Evolutionary conservation across 1,140 invertebrate species (phyloP), one percentile per base, ranked within the genome.

Genomic region (Lordiphosa clarofinis): DNA sequence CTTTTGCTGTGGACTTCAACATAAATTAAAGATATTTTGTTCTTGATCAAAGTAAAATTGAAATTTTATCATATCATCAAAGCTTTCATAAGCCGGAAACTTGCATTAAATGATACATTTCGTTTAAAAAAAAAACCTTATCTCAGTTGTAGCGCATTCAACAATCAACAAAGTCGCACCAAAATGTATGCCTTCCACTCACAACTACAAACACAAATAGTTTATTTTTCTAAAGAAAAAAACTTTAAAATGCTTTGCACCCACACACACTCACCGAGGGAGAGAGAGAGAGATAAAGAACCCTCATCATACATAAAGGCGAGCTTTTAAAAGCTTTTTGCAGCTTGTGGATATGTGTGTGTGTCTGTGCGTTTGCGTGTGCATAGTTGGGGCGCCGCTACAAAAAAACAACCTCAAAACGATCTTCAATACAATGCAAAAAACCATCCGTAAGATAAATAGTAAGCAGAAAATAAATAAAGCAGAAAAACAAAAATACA

Each of bases 381-480:
- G 57, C 67, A 60, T 81, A 74, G 70, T 81, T 74, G 61, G 50
- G 50, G 52, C 55, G 65, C 63, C 56, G 66, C 67, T 67, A 69
- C 46, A 62, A 68, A 74, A 79, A 73, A 47, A 40, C 10, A 44
- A 7, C 38, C 50, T 37, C 24, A 11, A 33, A 52, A 12, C 19
- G 37, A 35, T 33, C 21, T 28, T 37, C 28, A 5, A 31, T 31
- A 31, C 28, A 31, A 31, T 8, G 28, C 28, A 31, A 31, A 31
- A 31, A 31, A 2, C 5, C 28, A 31, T 31, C 13, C 55, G 56
- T 24, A 28, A 67, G 47, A 53, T 57, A 55, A 56, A 50, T 44
- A 13, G 50, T 36, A 42, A 36, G 28, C 7, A 7, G 19, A 75
- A 39, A 76, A 68, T n/a, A n/a, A n/a, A n/a, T n/a, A n/a, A 24